phyloP scores from a whole-genome alignment of 2,797 vertebrate genomes.

The Poliocrania exsul region DNA sequence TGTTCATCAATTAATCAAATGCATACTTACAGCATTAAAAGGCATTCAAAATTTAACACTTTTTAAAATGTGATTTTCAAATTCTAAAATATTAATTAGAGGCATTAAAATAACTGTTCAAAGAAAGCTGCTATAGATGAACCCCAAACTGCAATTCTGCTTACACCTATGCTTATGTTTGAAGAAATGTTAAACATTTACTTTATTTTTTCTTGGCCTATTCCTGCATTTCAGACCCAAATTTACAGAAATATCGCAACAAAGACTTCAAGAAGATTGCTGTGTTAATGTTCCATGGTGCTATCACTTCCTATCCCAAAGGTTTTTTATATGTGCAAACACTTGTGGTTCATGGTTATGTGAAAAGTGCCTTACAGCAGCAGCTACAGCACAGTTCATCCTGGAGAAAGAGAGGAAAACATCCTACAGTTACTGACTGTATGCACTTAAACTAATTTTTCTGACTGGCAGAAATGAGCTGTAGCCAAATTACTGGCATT shows the following conservation, averaged over 20 bases:
- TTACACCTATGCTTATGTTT: neutral
- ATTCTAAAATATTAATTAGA: neutral
- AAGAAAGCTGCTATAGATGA: neutral
- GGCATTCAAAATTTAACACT: neutral
- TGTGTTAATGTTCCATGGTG: neutral
- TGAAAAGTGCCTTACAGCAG: neutral
- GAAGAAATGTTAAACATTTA: neutral
- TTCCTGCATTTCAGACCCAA: neutral
- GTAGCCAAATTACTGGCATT: neutral
- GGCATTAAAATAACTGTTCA: neutral
- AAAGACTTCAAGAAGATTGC: neutral
- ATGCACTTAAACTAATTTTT: neutral
- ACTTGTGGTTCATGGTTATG: neutral
- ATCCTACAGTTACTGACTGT: neutral
- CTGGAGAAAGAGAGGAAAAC: neutral
- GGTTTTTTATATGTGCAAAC: neutral
- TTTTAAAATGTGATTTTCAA: neutral
- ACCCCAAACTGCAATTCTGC: neutral
- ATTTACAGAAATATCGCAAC: neutral
- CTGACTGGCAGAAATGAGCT: conserved; percentile 6
- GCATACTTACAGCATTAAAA: neutral
- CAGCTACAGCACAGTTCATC: neutral
- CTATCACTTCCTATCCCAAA: neutral
- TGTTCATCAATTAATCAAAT: neutral
- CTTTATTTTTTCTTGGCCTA: neutral